Base-by-base conservation (phyloP, 1,140 invertebrate genomes). In the Drosophila tristis region DNA sequence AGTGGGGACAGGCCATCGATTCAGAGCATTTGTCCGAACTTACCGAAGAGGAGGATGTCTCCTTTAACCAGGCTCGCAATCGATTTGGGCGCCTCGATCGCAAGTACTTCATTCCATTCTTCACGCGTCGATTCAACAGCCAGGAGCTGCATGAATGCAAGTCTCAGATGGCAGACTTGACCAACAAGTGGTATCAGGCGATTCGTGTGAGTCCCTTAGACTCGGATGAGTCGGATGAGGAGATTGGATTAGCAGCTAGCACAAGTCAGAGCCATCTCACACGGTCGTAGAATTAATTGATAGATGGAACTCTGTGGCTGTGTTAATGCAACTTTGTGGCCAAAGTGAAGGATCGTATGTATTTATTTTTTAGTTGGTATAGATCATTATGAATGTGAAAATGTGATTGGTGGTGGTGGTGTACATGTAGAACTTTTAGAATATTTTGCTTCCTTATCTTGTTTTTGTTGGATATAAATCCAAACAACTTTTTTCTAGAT, bases 1-100 rank as follows among this genome's bases (percentile, higher is more conserved):
- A 99, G 94, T 98, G 98, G 97, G 98, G 98, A 20, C 97, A 98
- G 93, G 95, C 98, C 6, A 97, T 99, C 44, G 98, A 99, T 93
- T 98, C 98, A 0, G 98, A 99, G 91, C 98, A 98, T 93, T 92
- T 99, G 49, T 99, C 98, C 4, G 98, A 99, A 93, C 94, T 98
- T 9, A 99, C 98, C 0, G 98, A 99, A 92, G 98, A 98, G 87
- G 98, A 99, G 92, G 95, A 94, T 93, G 93, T 94, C 0, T 93
- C 93, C 49, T 94, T 94, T 68, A 93, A 93, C 0, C 93, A 94
- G 65, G 94, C 96, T 20, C 93, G 96, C 65, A 94, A 95, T 92
- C 95, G 98, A 25, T 99, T 99, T 92, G 96, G 97, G 1, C 95
- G 96, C 72, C 95, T 97, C 87, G 98, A 99, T 93, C 94, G 97